These are phyloP conservation scores for Eretmochelys imbricata DNA, from an alignment of 2,113 vertebrate genomes.

Conservation along the genomic window DNA sequence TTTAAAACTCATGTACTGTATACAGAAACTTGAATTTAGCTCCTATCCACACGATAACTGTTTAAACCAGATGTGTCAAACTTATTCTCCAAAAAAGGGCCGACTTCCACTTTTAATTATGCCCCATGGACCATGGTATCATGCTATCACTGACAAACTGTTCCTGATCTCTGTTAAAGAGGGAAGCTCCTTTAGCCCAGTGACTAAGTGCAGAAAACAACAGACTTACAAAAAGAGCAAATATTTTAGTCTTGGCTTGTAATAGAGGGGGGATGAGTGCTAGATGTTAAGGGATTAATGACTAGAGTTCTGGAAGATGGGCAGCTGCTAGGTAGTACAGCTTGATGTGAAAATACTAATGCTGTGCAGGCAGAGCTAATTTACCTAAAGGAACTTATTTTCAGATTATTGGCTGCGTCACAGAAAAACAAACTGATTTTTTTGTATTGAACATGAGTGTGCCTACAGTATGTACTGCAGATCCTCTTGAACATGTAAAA, in stretches of 20 bases:
- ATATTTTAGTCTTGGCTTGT: not conserved
- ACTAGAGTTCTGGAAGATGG: not conserved
- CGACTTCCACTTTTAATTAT: slow-evolving; percentile 67
- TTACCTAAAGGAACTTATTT: not conserved
- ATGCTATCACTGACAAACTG: slow-evolving; percentile 57
- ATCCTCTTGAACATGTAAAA: not conserved
- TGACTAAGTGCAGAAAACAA: slow-evolving; percentile 38
- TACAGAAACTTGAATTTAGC: slow-evolving; percentile 61
- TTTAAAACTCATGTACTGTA: slow-evolving; percentile 67
- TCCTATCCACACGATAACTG: slow-evolving; percentile 38
- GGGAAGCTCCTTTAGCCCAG: slow-evolving; percentile 33
- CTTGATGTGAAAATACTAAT: not conserved
- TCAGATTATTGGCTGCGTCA: not conserved
- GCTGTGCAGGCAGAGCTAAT: not conserved
- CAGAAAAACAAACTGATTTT: not conserved
- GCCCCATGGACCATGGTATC: slow-evolving; percentile 45
- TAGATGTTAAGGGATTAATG: not conserved
- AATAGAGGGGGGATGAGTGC: not conserved
- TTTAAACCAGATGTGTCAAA: slow-evolving; percentile 70
- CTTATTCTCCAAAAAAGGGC: slow-evolving; percentile 55
- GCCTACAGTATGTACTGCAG: not conserved
- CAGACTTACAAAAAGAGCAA: not conserved
- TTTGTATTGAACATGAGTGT: not conserved
- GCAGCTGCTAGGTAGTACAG: not conserved
- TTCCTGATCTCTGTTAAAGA: slow-evolving; percentile 48